Percentiles rank a stretch among this genome's conserved stretches.
These are phyloP conservation scores for Pristionchus arcanus DNA, from an alignment of 2,888 invertebrate species.

Conservation along the genomic window DNA sequence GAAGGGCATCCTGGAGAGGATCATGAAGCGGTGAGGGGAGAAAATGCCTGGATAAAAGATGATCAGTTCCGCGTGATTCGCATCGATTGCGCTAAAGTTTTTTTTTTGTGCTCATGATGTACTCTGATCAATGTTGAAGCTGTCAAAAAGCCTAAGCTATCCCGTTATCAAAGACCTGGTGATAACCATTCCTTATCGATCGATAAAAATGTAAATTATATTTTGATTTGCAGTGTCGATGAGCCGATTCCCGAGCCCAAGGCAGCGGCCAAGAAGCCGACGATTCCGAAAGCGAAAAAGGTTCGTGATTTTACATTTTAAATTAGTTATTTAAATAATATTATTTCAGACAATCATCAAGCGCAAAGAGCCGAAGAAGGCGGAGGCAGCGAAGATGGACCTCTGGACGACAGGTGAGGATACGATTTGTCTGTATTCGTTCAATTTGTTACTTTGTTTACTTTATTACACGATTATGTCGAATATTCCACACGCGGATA, in stretches of 20 bases:
- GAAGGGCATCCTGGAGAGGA: conserved; percentile 42
- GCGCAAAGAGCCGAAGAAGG: conserved; percentile 49
- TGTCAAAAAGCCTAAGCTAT: background rate
- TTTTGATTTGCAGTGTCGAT: background rate
- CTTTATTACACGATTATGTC: background rate
- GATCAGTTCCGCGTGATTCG: background rate
- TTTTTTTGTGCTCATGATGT: too few relatives aligned
- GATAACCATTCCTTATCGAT: too few relatives aligned
- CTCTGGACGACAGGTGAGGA: conserved; percentile 32
- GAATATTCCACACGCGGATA: background rate
- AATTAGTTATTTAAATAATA: background rate
- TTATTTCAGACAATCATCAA: background rate
- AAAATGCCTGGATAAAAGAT: too few relatives aligned
- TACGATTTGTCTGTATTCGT: too few relatives aligned
- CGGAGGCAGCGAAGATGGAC: conserved; percentile 21
- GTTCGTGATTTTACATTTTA: background rate
- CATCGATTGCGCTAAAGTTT: background rate
- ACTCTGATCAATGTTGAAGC: background rate
- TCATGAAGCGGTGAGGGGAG: conserved; percentile 16
- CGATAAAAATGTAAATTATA: background rate
- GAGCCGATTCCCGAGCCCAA: conserved; percentile 35
- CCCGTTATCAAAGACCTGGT: too few relatives aligned
- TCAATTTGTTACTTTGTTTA: background rate
- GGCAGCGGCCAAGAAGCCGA: background rate
- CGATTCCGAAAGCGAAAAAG: conserved; percentile 43